Evolutionary conservation across 2,888 invertebrate genomes (phyloP), one percentile per base, ranked within the genome.

Genomic region (Molorchus minor): DNA sequence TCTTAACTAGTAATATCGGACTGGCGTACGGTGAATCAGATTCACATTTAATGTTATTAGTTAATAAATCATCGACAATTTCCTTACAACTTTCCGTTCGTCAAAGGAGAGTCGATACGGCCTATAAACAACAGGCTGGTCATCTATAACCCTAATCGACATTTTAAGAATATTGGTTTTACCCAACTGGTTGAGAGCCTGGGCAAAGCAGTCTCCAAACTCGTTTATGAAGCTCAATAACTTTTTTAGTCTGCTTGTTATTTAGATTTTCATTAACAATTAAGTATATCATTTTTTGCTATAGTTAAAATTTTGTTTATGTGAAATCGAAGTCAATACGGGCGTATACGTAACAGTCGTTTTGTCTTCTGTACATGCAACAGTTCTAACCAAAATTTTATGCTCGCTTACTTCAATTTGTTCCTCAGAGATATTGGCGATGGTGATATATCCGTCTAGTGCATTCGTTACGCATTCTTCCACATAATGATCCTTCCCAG

Each of bases 381-480:
- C 38, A 38, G 15, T n/a, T 38, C 13, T 38, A 38, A 38, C 38
- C 3, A 38, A 38, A 13, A 38, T 38, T 15, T 38, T 38, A 3
- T 8, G 13, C 16, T 15, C 38, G 16, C 2, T 15, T 16, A 13
- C 38, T 20, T 46, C 46, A 46, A 46, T 17, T 46, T 46, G 3
- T 12, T 46, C 13, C 7, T 25, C 15, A 46, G 46, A 46, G n/a
- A 46, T n/a, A 30, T 46, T 46, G 3, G 46, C 7, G 2, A 46
- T 16, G 3, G 29, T 4, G 13, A 45, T 16, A 21, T 12, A 36
- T 16, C 54, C 54, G 12, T 51, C 13, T 13, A 3, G 5, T 4
- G 13, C 38, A 3, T 38, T 15, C 10, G 49, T 56, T 4, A 56
- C 21, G 36, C 56, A 56, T 2, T 16, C 17, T 10, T 7, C 17